Evolutionary conservation across 1,140 invertebrate species (phyloP), one percentile per base, ranked within the genome.

Genomic region (Polypedilum vanderplanki): DNA sequence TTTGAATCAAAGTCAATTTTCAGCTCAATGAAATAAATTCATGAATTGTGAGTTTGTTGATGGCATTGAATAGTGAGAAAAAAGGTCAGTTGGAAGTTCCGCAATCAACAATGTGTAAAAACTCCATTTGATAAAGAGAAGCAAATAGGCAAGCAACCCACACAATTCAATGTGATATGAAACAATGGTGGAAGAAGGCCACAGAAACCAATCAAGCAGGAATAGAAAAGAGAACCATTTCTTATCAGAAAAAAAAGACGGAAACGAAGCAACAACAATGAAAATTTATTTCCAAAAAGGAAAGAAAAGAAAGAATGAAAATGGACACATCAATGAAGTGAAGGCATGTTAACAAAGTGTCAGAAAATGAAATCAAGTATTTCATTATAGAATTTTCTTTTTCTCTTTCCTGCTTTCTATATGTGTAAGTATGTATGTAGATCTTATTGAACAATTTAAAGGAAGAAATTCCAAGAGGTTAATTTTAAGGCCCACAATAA

Each of bases 61-160:
- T 57, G 46, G 46, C 12, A 12, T 12, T 57, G n/a, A 12, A 12
- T 57, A 57, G 46, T 12, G 46, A n/a, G 46, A 57, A 15, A 57
- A 46, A 57, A 57, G 46, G 46, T 57, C 46, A 57, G 4, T n/a
- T 57, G 46, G 46, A 57, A 57, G 46, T 57, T 57, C 46, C 46
- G 46, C n/a, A 57, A 57, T 57, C 46, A 57, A 57, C 46, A 57
- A 57, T 57, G 46, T 57, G 46, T 57, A 57, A 57, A 57, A 57
- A 57, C n/a, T 57, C 12, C 10, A 57, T 57, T 57, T n/a, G 46
- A 57, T n/a, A 57, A n/a, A 57, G 4, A 57, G 15, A 46, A 3
- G 10, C 5, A 41, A 41, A 41, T 7, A 41, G 40, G 8, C 9
- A 46, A 12, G 46, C 12, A 4, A 1, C 46, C 46, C 46, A 57